Conservation (phyloP, 2,797 vertebrate species). For the Galago senegalensis region DNA sequence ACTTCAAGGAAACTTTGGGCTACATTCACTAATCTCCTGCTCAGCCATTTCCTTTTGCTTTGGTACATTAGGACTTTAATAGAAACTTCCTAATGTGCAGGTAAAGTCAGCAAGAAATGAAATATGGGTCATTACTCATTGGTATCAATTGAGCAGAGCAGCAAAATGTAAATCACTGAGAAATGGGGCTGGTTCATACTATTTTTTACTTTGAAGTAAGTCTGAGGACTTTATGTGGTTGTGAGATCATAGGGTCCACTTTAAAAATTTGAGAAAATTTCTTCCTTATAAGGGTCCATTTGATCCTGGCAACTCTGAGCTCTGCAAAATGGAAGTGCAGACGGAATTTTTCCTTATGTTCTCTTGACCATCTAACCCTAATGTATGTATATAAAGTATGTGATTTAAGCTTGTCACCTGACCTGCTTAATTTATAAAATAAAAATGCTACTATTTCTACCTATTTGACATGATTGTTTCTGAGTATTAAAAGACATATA, state of each 20-base stretch:
- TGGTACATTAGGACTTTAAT: background rate
- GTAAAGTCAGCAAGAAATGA: constrained; percentile 40
- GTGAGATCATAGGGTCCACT: background rate
- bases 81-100: background rate
- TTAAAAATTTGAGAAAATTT: background rate
- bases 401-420: background rate
- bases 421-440: background rate
- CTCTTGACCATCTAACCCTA: background rate
- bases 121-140: background rate
- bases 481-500: background rate
- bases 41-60: background rate
- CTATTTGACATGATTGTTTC: background rate
- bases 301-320: background rate
- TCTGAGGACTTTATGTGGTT: background rate
- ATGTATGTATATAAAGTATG: background rate
- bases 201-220: background rate
- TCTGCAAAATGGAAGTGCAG: background rate
- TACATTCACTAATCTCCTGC: background rate
- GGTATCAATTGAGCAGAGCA: constrained; percentile 3
- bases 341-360: background rate
- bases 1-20: background rate
- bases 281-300: background rate
- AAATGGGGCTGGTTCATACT: background rate
- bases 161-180: constrained; percentile 29
- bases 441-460: background rate